These are phyloP conservation scores for Synergus itoensis DNA, from an alignment of 2,888 invertebrate genomes.

Conservation along the genomic window DNA sequence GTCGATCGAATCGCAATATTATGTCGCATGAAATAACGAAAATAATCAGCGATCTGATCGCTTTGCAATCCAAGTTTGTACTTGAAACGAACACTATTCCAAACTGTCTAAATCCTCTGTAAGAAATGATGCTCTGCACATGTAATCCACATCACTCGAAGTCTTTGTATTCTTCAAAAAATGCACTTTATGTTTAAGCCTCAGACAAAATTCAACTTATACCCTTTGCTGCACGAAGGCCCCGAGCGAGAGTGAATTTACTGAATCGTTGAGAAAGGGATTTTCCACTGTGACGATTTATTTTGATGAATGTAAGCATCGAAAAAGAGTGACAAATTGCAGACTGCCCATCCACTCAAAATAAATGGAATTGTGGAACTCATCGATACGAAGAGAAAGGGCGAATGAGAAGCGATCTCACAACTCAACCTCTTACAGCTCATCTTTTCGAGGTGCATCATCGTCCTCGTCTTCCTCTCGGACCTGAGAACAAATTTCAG, in stretches of 20 bases:
- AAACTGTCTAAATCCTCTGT: not conserved
- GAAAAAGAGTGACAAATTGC: constrained; percentile 46
- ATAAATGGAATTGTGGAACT: constrained; percentile 28
- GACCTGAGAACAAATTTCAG: constrained; percentile 73
- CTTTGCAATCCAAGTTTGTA: constrained; percentile 5
- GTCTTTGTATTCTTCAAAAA: constrained; percentile 3
- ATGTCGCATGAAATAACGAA: constrained; percentile 42
- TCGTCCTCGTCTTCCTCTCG: constrained; percentile 87
- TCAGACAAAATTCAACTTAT: not conserved
- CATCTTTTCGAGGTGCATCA: constrained; percentile 86
- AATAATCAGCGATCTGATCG: constrained; percentile 15
- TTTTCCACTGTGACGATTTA: constrained; percentile 36
- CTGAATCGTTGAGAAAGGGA: constrained; percentile 10
- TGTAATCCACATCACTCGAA: constrained; percentile 4
- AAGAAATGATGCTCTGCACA: constrained; percentile 14
- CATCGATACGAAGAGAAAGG: constrained; percentile 18
- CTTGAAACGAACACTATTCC: constrained; percentile 15
- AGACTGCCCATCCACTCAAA: constrained; percentile 45
- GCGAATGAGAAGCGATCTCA: constrained; percentile 12
- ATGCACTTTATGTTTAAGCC: not conserved
- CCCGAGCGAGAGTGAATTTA: constrained; percentile 25
- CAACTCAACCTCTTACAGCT: constrained; percentile 82
- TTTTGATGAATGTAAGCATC: constrained; percentile 24
- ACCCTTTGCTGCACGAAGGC: constrained; percentile 16
- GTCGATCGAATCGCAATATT: constrained; percentile 39